Evolutionary conservation across 2,797 vertebrate species (phyloP).

Genomic region (Lagodon rhomboides): DNA sequence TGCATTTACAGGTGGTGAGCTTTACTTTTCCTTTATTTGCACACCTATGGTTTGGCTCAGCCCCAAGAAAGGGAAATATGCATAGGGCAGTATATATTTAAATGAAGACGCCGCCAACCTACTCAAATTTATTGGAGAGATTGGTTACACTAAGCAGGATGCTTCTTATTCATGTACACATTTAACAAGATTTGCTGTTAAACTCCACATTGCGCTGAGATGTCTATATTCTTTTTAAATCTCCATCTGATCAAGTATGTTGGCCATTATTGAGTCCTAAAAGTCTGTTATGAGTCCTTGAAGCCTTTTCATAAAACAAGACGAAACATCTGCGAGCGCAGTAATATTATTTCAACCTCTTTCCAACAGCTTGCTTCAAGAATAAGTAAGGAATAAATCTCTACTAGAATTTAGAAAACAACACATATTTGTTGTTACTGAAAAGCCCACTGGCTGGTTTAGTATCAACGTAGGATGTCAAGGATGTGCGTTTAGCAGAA

Average conservation of each 20-base stretch:
- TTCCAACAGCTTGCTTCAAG: background rate
- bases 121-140: conserved; percentile 1
- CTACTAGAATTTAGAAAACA: background rate
- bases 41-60: conserved; percentile 18
- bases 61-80: background rate
- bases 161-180: background rate
- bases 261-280: background rate
- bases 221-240: background rate
- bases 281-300: too few relatives aligned
- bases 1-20: background rate
- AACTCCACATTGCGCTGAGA: background rate
- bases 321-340: background rate
- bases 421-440: background rate
- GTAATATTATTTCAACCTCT: background rate
- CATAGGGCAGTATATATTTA: background rate
- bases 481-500: background rate
- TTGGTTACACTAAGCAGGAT: background rate
- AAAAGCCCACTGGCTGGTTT: background rate
- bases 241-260: background rate
- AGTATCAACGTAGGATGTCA: background rate
- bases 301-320: background rate
- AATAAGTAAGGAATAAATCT: background rate
- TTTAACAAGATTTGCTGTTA: background rate
- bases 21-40: conserved; percentile 26
- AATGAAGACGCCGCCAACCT: conserved; percentile 4